Evolutionary conservation across 2,797 vertebrate species (phyloP).

Genomic region (Ambastaia sidthimunki): DNA sequence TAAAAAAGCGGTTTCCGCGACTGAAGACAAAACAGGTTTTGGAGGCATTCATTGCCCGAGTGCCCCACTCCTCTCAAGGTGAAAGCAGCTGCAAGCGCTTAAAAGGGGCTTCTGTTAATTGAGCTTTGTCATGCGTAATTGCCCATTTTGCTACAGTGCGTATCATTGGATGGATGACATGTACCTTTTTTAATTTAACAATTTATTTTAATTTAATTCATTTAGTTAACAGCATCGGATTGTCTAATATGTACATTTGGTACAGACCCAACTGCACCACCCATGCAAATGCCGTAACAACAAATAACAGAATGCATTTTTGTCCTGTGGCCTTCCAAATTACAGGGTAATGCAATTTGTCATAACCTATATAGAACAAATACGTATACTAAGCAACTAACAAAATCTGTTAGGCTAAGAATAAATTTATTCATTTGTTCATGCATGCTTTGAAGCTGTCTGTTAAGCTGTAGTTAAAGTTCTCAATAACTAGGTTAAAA

Average conservation of each 20-base stretch:
- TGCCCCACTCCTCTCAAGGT: conserved; percentile 86
- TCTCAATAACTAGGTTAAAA: too few species aligned
- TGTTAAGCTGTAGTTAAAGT: too few species aligned
- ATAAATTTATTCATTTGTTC: too few species aligned
- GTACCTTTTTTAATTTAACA: conserved; percentile 63
- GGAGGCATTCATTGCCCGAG: conserved; percentile 79
- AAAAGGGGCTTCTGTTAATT: conserved; percentile 95
- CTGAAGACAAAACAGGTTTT: conserved; percentile 68
- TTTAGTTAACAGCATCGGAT: conserved; percentile 72
- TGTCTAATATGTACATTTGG: conserved; percentile 3
- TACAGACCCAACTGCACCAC: conserved; percentile 15
- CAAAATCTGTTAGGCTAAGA: too few species aligned
- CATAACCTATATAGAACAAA: too few species aligned
- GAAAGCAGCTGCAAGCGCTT: conserved; percentile 92
- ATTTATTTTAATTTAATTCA: conserved; percentile 51
- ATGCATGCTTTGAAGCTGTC: too few species aligned
- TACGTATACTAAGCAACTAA: too few species aligned
- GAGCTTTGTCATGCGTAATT: conserved; percentile 97
- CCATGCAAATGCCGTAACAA: conserved; percentile 14
- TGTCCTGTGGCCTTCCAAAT: background rate
- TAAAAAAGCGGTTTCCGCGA: conserved; percentile 63
- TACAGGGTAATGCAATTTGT: background rate
- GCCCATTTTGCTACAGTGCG: conserved; percentile 83
- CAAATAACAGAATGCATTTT: background rate
- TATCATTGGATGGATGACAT: conserved; percentile 75